Evolutionary conservation across 2,888 invertebrate genomes (phyloP).

Genomic region (Erpobdella octoculata): DNA sequence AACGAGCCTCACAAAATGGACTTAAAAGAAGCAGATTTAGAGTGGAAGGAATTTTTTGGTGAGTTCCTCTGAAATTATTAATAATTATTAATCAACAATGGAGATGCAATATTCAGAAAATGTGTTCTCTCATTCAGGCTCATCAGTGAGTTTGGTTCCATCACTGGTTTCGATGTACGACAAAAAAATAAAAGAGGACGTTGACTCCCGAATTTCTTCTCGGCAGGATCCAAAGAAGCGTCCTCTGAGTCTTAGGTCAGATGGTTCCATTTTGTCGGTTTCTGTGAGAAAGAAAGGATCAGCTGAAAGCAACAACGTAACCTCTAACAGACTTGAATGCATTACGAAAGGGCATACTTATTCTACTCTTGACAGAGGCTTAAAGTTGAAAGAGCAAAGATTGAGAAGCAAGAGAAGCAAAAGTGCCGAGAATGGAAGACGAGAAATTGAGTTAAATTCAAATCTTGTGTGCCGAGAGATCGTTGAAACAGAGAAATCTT

Average conservation of each 20-base stretch:
- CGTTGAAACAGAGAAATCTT: slow-evolving; percentile 11
- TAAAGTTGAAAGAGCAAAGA: background rate
- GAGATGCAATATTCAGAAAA: too few relatives aligned
- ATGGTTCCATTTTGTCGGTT: background rate
- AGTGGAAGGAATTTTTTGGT: slow-evolving; percentile 22
- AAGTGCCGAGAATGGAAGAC: background rate
- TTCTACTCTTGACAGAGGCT: background rate
- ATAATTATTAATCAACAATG: too few relatives aligned
- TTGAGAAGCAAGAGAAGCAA: background rate
- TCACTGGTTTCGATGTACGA: slow-evolving; percentile 7
- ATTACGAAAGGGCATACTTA: background rate
- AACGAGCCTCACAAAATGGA: background rate
- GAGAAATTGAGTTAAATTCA: background rate
- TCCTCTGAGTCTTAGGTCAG: background rate
- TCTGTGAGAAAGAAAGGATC: background rate
- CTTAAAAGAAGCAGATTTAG: slow-evolving; percentile 2
- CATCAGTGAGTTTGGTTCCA: slow-evolving; percentile 4
- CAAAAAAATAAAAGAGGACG: background rate
- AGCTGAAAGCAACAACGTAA: background rate
- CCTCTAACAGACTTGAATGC: background rate
- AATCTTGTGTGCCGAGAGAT: background rate
- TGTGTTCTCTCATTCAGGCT: too few relatives aligned
- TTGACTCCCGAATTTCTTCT: background rate
- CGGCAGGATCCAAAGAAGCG: background rate
- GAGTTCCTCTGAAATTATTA: too few relatives aligned